A percentile compares a stretch with the other conserved stretches of the same genome.
These are phyloP conservation scores for Drosophila algonquin DNA, from an alignment of 2,888 invertebrate genomes.

Conservation along the genomic window DNA sequence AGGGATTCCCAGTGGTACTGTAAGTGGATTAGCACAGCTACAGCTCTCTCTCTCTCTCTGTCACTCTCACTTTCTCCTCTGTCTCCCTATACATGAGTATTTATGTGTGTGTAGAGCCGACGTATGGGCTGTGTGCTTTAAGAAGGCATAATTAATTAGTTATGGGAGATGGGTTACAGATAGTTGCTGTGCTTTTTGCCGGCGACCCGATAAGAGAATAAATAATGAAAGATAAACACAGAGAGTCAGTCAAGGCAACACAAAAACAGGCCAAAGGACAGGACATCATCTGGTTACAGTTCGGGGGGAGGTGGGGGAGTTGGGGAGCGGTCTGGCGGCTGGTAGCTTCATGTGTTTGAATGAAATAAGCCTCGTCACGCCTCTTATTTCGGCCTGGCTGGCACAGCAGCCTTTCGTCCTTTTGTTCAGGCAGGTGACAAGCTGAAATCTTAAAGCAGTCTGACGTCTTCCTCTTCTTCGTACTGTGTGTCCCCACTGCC, in stretches of 20 bases:
- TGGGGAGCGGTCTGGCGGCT: neutral
- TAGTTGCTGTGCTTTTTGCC: conserved; percentile 39
- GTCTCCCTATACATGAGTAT: conserved; percentile 4
- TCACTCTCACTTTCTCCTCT: neutral
- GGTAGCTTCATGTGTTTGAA: conserved; percentile 56
- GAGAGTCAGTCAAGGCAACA: conserved; percentile 51
- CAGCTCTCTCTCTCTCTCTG: neutral
- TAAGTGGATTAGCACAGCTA: conserved; percentile 39
- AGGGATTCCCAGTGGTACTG: conserved; percentile 37
- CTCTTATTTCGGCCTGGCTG: conserved; percentile 14
- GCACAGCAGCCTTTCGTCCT: conserved; percentile 7
- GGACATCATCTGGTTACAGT: conserved; percentile 32
- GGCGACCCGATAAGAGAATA: conserved; percentile 63
- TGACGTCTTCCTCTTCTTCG: conserved; percentile 14
- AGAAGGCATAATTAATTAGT: conserved; percentile 64
- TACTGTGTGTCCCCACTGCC: neutral
- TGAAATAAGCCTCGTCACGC: conserved; percentile 52
- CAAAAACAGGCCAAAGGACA: conserved; percentile 37
- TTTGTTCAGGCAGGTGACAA: conserved; percentile 58
- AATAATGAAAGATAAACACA: conserved; percentile 73
- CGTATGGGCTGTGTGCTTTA: conserved; percentile 51
- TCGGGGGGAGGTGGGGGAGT: neutral
- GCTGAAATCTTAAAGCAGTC: conserved; percentile 53
- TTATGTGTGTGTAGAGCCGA: conserved; percentile 21
- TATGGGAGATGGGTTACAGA: conserved; percentile 18